Evolutionary conservation across 2,888 invertebrate species (phyloP), one percentile per base, ranked within the genome.

Genomic region (Helleia helle): DNA sequence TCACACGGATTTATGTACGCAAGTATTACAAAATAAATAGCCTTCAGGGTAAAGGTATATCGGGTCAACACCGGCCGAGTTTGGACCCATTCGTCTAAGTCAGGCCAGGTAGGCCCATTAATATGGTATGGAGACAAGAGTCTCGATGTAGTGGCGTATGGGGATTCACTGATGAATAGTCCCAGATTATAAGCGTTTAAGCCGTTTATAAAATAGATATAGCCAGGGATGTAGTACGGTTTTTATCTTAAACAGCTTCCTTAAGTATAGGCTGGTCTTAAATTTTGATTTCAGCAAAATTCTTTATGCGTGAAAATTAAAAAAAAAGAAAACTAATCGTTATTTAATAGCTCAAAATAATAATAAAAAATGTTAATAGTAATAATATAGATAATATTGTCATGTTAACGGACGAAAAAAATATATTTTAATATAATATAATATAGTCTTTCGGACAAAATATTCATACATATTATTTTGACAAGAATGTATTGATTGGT

Each of bases 11-110:
- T 34, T 18, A 34, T 22, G 36, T 36, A 36, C 36, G n/a, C 39
- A 39, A 39, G 39, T 31, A 30, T 39, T 31, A 31, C 39, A 29
- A 30, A 39, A 39, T 31, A 39, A 39, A 39, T 39, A 30, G 39
- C 24, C 14, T 24, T 30, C 30, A 18, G 24, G 9, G 30, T 30
- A 24, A 39, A 30, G 30, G 39, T 39, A 30, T 31, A 11, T 39
- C 15, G 30, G 39, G 39, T 30, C 30, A 30, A 24, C 29, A 30
- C 11, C 34, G 38, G 39, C 39, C 14, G 29, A 24, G 39, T 4
- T 9, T 27, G 27, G n/a, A 17, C 22, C 55, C 49, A 65, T 68
- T 54, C 53, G 53, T 65, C 63, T 61, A 46, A 52, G 60, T 59
- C 58, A 52, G 37, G 44, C 47, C 58, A 56, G 57, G 59, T 59